These are phyloP conservation scores for Drosophila ambigua DNA, from an alignment of 1,140 invertebrate species.

Conservation along the genomic window DNA sequence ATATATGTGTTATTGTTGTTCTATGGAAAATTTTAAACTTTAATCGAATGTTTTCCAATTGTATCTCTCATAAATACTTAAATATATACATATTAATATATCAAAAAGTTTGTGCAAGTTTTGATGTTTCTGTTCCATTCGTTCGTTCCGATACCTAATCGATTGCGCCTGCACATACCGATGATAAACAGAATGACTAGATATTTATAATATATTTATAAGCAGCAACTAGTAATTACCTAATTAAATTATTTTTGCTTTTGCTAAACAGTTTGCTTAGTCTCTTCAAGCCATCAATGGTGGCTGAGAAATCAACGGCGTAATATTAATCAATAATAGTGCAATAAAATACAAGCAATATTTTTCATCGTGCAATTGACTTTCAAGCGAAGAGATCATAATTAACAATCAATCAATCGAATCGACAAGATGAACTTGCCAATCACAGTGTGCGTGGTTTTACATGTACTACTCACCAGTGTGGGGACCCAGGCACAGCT, in stretches of 20 bases:
- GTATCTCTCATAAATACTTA: no score
- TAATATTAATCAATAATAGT: background rate
- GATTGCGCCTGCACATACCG: background rate
- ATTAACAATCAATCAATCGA: background rate
- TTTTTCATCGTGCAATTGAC: background rate
- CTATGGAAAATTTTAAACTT: no score
- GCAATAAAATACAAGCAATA: background rate
- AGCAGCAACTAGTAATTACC: constrained; percentile 6
- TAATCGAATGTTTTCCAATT: no score
- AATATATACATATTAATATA: no score
- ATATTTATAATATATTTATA: constrained; percentile 22
- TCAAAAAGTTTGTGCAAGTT: no score
- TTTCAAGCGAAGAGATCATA: background rate
- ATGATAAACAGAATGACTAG: constrained; percentile 51
- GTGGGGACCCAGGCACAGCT: constrained; percentile 35
- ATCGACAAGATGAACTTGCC: constrained; percentile 10
- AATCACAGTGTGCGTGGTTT: background rate
- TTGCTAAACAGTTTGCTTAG: background rate
- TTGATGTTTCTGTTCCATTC: constrained; percentile 27
- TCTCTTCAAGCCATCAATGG: background rate
- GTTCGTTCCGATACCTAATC: constrained; percentile 15
- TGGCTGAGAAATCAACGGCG: background rate
- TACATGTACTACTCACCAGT: constrained; percentile 10
- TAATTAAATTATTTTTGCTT: constrained; percentile 38
- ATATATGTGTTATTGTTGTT: no score